These are phyloP conservation scores for Abrostola triplasia DNA, from an alignment of 2,888 invertebrate genomes.

Conservation along the genomic window DNA sequence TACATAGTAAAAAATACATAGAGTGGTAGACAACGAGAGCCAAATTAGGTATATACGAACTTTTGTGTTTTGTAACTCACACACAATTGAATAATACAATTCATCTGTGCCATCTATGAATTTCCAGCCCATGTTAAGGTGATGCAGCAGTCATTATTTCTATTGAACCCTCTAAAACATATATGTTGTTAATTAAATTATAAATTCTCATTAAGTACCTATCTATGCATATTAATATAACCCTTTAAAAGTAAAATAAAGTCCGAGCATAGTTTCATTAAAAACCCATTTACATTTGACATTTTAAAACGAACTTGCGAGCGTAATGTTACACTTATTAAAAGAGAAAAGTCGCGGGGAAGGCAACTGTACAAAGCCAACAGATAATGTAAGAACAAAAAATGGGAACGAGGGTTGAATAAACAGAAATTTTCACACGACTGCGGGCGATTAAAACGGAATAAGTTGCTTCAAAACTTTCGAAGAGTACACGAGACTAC, in stretches of 20 bases:
- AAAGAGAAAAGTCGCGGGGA: conserved; percentile 10
- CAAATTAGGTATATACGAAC: too few relatives aligned
- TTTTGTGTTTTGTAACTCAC: too few relatives aligned
- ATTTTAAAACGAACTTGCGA: conserved; percentile 16
- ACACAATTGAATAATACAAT: too few relatives aligned
- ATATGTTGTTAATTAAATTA: neutral
- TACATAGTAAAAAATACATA: too few relatives aligned
- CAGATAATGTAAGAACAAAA: conserved; percentile 27
- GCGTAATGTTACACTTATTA: conserved; percentile 24
- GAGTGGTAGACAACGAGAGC: too few relatives aligned
- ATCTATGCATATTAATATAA: too few relatives aligned
- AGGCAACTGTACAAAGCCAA: conserved; percentile 19
- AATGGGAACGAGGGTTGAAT: conserved; percentile 28
- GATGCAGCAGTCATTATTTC: too few relatives aligned
- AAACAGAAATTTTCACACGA: conserved; percentile 36
- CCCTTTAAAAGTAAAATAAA: neutral
- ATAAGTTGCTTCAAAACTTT: conserved; percentile 7
- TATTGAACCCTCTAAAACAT: too few relatives aligned
- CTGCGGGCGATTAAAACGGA: conserved; percentile 15
- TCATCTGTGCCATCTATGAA: too few relatives aligned
- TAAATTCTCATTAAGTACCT: neutral
- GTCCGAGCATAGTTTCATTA: conserved; percentile 10
- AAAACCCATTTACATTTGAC: conserved; percentile 11
- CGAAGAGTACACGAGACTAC: neutral
- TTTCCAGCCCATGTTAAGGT: too few relatives aligned